These are phyloP conservation scores for Cinclus cinclus DNA, from an alignment of 2,113 vertebrate genomes.

Conservation along the genomic window DNA sequence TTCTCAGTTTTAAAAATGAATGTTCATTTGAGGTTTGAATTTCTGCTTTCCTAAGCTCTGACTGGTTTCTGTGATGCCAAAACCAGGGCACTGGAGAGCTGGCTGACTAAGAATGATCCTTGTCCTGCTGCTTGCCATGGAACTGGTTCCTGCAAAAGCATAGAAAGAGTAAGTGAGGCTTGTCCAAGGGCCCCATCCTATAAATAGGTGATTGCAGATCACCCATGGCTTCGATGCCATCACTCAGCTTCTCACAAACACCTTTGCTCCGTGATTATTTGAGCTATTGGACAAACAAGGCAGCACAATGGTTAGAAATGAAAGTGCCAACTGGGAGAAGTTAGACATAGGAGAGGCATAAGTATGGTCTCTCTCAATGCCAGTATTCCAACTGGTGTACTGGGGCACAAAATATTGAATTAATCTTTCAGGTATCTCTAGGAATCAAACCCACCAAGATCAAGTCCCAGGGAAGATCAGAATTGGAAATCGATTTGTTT, in stretches of 20 bases:
- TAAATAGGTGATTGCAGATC: not conserved
- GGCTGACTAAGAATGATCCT: not conserved
- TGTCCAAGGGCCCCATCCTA: not conserved
- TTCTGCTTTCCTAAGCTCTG: not conserved
- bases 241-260: not conserved
- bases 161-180: not conserved
- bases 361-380: not conserved
- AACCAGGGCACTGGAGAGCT: not conserved
- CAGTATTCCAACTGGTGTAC: not conserved
- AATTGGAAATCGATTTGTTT: not conserved
- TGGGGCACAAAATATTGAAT: not conserved
- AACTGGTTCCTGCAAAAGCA: not conserved
- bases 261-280: not conserved
- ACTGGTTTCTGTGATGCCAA: not conserved
- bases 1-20: not conserved
- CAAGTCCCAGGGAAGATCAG: not conserved
- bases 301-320: not conserved
- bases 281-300: not conserved
- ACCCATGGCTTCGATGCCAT: rapidly evolving
- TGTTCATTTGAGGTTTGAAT: not conserved
- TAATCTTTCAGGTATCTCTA: not conserved
- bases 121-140: not conserved
- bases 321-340: not conserved
- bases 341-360: not conserved
- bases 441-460: not conserved